These are phyloP conservation scores for Brachystomella parvula DNA, from an alignment of 1,140 invertebrate species.

Conservation along the genomic window DNA sequence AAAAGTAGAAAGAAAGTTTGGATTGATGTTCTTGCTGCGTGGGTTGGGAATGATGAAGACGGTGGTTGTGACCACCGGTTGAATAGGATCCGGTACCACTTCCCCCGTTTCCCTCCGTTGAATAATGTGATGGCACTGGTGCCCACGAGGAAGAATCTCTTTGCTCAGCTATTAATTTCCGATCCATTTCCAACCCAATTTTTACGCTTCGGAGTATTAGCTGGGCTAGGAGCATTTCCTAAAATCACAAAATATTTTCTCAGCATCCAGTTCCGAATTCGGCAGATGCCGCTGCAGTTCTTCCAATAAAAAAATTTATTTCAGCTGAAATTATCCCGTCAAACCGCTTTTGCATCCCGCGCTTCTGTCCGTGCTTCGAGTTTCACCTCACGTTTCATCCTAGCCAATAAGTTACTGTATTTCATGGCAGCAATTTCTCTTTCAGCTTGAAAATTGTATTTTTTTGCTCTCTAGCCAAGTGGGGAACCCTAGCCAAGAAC, in stretches of 20 bases:
- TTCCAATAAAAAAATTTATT: neutral
- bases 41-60: slow-evolving; percentile 15
- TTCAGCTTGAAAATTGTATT: too few relatives aligned
- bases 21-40: slow-evolving; percentile 13
- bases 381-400: too few relatives aligned
- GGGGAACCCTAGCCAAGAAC: too few relatives aligned
- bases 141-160: slow-evolving; percentile 11
- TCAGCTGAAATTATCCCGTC: neutral
- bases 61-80: slow-evolving; percentile 7
- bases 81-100: too few relatives aligned
- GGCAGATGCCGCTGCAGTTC: neutral
- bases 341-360: neutral
- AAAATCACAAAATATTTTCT: too few relatives aligned
- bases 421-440: too few relatives aligned
- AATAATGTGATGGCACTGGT: neutral
- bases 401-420: too few relatives aligned
- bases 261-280: neutral
- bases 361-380: too few relatives aligned
- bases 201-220: slow-evolving; percentile 36
- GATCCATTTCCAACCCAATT: slow-evolving; percentile 30
- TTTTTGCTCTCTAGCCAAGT: too few relatives aligned
- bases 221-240: slow-evolving; percentile 37
- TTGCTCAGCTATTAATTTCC: neutral
- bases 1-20: slow-evolving; percentile 30
- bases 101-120: neutral